Base-by-base conservation (phyloP, 1,140 invertebrate genomes). In the Grapholita molesta region DNA sequence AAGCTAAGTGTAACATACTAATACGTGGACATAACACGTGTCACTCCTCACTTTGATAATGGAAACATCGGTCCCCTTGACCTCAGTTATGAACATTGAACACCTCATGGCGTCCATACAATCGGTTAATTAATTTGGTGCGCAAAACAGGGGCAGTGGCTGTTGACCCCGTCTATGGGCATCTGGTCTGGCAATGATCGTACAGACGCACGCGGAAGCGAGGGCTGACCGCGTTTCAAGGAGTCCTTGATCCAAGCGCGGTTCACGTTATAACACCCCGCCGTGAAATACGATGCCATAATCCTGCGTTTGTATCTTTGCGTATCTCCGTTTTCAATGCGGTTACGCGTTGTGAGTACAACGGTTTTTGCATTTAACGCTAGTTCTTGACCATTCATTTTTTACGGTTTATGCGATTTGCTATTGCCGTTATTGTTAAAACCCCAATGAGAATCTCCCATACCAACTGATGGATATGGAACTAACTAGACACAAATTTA, bases 171-270 rank as follows among this genome's bases (percentile, higher is more conserved):
- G 86, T 84, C 84, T 79, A 83, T 86, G 83, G 81, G 85, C 88
- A 88, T 89, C 86, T 90, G 88, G 86, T 89, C 86, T 90, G 88
- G 86, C 86, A 86, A 87, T 88, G 82, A 88, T 89, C 83, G 77
- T 80, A 57, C 81, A 85, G 80, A 78, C 75, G 77, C 78, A 86
- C 79, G 80, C 86, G 88, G 86, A 86, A 89, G 84, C 77, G 79
- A 71, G 81, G 83, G 78, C 79, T 86, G 84, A 89, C 86, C 85
- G 85, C 85, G 83, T 86, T 89, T 86, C 82, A 84, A 85, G 86
- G 76, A 78, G 76, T 81, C 75, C 79, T 84, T 84, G 79, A 87
- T 86, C 83, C 71, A 76, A 79, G 73, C 78, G 74, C 70, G 74
- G 65, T 73, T 78, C 70, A 71, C 66, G 66, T 72, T 69, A 73